phyloP scores from a whole-genome alignment of 2,888 invertebrate species.

The Ethmia dodecea region DNA sequence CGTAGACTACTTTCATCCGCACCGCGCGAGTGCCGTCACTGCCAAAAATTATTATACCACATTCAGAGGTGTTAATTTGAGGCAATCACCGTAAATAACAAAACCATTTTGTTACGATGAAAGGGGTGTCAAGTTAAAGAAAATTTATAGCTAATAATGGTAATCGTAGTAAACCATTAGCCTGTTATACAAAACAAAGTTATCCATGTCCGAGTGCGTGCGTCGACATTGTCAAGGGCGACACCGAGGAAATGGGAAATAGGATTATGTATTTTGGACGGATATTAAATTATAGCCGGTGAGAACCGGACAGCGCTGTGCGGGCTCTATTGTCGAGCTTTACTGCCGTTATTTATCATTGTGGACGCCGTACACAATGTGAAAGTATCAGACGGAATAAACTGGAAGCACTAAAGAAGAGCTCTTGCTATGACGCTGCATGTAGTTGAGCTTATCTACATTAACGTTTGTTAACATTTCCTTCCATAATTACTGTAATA shows the following conservation, averaged over 20 bases:
- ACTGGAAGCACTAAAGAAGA: conserved; percentile 6
- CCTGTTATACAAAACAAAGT: conserved; percentile 17
- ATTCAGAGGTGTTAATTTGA: too few relatives aligned
- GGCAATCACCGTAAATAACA: too few relatives aligned
- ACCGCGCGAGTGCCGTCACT: too few relatives aligned
- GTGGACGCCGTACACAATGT: conserved; percentile 20
- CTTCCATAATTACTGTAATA: conserved; percentile 28
- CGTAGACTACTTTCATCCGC: too few relatives aligned
- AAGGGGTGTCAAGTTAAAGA: too few relatives aligned
- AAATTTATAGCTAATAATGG: too few relatives aligned
- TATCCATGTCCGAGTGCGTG: conserved; percentile 22
- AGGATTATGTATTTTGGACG: conserved; percentile 58
- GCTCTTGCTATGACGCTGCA: too few relatives aligned
- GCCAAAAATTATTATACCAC: too few relatives aligned
- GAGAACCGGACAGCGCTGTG: conserved; percentile 51
- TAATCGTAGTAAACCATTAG: too few relatives aligned
- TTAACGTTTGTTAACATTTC: conserved; percentile 28
- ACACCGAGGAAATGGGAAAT: conserved; percentile 47
- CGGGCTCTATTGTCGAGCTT: conserved; percentile 55
- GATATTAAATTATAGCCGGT: conserved; percentile 74
- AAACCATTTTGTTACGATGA: too few relatives aligned
- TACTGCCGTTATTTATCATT: conserved; percentile 24
- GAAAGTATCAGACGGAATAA: conserved; percentile 6
- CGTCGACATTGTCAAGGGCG: conserved; percentile 38
- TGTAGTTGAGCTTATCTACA: too few relatives aligned